Evolutionary conservation across 2,797 vertebrate species (phyloP).

Genomic region (Platyrinchus mystaceus): DNA sequence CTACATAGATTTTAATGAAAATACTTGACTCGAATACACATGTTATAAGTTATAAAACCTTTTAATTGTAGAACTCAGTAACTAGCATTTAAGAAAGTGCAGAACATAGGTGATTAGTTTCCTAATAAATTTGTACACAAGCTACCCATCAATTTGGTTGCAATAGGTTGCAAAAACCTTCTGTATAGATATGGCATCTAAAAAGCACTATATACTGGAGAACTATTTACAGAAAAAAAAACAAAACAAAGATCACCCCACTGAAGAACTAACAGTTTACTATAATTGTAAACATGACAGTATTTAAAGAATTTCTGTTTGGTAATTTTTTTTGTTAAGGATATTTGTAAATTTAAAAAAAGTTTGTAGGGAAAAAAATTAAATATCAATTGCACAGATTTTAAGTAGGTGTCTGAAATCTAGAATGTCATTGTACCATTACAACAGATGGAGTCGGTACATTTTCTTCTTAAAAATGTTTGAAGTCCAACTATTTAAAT

Average conservation of each 20-base stretch:
- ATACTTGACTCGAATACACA: background rate
- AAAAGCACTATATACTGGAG: background rate
- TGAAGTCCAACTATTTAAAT: background rate
- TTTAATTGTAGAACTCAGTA: background rate
- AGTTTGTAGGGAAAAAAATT: background rate
- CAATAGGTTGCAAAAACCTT: background rate
- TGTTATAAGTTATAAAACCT: background rate
- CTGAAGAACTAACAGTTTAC: background rate
- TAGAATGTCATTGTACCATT: slow-evolving; percentile 32
- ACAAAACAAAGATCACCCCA: background rate
- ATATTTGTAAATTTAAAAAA: background rate
- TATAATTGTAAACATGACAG: background rate
- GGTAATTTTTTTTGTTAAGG: background rate
- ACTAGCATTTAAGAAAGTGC: background rate
- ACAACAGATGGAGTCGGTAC: slow-evolving; percentile 45
- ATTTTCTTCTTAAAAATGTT: background rate
- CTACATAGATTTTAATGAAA: background rate
- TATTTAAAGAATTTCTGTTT: background rate
- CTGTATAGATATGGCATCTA: background rate
- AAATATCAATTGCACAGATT: slow-evolving; percentile 47
- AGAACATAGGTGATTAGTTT: background rate
- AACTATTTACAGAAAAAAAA: background rate
- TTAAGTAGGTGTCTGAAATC: slow-evolving; percentile 70
- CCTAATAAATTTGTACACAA: background rate
- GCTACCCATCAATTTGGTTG: background rate